phyloP scores from a whole-genome alignment of 2,113 vertebrate genomes.

The Bothrops jararaca region DNA sequence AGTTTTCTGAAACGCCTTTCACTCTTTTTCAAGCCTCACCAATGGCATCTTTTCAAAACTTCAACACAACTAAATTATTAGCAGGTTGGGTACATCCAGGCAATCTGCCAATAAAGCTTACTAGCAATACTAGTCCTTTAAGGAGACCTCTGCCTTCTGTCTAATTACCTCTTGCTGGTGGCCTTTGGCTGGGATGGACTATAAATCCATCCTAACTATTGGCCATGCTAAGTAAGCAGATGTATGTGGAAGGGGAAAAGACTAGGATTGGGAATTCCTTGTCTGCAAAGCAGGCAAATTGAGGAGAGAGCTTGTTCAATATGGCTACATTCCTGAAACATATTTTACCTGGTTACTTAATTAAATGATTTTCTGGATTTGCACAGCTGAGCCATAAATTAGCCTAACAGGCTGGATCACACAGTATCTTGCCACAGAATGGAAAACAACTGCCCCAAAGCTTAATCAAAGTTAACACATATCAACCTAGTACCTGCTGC shows the following conservation, averaged over 20 bases:
- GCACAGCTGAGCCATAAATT: background rate
- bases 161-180: background rate
- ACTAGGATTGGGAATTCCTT: background rate
- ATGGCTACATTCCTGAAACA: background rate
- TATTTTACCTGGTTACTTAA: background rate
- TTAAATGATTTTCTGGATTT: background rate
- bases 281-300: background rate
- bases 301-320: background rate
- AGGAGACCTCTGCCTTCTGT: background rate
- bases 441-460: background rate
- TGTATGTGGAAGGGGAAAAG: background rate
- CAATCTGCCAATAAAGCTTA: background rate
- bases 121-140: background rate
- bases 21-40: background rate
- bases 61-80: background rate
- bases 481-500: background rate
- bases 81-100: background rate
- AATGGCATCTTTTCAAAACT: background rate
- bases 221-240: background rate
- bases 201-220: background rate
- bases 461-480: background rate
- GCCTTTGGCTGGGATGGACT: background rate
- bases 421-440: background rate
- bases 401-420: background rate
- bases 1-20: background rate